Percentiles rank a stretch among this genome's conserved stretches.
Evolutionary conservation across 2,888 invertebrate genomes (phyloP).

Genomic region (Axea sp.): DNA sequence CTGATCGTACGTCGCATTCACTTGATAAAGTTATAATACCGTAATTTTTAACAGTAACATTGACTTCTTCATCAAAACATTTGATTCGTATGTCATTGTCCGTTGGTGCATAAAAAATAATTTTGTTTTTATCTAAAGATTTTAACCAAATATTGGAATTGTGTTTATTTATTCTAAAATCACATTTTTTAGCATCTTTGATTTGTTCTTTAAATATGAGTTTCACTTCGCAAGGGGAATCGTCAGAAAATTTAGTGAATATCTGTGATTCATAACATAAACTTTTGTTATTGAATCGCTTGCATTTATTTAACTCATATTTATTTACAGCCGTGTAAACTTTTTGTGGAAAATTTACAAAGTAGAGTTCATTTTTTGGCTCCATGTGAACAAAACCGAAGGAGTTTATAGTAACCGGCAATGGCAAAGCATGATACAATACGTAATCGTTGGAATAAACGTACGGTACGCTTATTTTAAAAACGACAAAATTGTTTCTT

Average conservation of each 20-base stretch:
- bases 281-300: neutral
- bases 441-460: neutral
- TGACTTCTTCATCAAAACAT: neutral
- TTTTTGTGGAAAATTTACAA: neutral
- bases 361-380: neutral
- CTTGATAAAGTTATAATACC: neutral
- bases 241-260: neutral
- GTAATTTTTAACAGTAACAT: neutral
- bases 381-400: neutral
- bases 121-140: neutral
- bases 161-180: neutral
- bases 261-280: neutral
- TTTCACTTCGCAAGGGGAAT: conserved; percentile 3
- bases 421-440: neutral
- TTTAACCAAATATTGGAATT: neutral
- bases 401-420: neutral
- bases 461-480: neutral
- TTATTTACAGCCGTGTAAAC: neutral
- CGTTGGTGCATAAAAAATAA: neutral
- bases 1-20: neutral
- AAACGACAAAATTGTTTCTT: neutral
- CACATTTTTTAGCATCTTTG: neutral
- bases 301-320: neutral
- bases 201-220: neutral
- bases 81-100: neutral